These are phyloP conservation scores for Salarias fasciatus DNA, from an alignment of 2,797 vertebrate species.

Conservation along the genomic window DNA sequence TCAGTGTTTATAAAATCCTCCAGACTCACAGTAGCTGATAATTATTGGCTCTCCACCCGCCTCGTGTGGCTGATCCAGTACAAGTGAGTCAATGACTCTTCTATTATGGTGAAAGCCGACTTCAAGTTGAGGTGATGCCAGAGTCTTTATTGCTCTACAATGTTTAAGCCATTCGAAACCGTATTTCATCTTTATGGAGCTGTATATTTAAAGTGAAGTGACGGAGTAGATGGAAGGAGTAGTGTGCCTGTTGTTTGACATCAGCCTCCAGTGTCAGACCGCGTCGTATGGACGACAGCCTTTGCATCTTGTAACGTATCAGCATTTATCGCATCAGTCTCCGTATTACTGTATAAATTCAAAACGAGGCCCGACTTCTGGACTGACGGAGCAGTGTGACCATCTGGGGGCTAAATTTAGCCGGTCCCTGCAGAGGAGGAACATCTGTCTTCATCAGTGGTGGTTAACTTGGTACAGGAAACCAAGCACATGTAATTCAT, in stretches of 20 bases:
- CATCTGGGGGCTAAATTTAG: conserved; percentile 66
- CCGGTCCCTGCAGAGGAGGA: conserved; percentile 63
- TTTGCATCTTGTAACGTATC: conserved; percentile 11
- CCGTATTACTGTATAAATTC: conserved; percentile 19
- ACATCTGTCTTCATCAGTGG: conserved; percentile 77
- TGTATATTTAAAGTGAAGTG: conserved; percentile 27
- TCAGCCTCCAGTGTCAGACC: conserved; percentile 23
- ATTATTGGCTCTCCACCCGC: conserved; percentile 44
- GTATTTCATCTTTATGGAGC: conserved; percentile 44
- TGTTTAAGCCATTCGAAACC: conserved; percentile 30
- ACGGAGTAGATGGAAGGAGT: conserved; percentile 14
- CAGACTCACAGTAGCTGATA: conserved; percentile 40
- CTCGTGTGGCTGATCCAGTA: conserved; percentile 29
- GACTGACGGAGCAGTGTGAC: conserved; percentile 32
- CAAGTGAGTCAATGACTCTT: conserved; percentile 16
- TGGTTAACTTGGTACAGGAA: conserved; percentile 73
- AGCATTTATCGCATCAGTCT: conserved; percentile 22
- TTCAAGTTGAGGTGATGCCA: conserved; percentile 28
- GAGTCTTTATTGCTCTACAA: conserved; percentile 23
- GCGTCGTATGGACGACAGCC: conserved; percentile 7
- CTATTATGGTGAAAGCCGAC: conserved; percentile 8
- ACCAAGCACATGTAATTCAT: conserved; percentile 79
- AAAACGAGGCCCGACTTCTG: conserved; percentile 40
- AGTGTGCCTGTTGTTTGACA: conserved; percentile 28
- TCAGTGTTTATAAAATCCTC: conserved; percentile 54